Percentiles rank a stretch among this genome's conserved stretches.
These are phyloP conservation scores for Anastatus disparis DNA, from an alignment of 1,140 invertebrate genomes.

Conservation along the genomic window DNA sequence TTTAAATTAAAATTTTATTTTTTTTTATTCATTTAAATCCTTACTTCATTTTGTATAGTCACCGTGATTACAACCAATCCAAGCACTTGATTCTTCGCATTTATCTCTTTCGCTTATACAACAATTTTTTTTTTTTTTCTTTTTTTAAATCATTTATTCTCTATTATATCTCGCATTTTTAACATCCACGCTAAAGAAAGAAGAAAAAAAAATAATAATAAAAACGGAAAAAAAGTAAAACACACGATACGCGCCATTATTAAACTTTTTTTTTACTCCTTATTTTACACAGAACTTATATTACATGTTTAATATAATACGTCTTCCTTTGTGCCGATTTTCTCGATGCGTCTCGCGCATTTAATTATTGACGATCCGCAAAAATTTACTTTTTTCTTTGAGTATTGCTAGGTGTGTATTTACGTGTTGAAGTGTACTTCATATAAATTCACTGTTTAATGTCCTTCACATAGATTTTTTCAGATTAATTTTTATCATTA, in stretches of 20 bases:
- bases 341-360: slow-evolving; percentile 38
- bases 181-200: slow-evolving; percentile 3
- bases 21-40: slow-evolving; percentile 17
- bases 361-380: slow-evolving; percentile 16
- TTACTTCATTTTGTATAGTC: slow-evolving; percentile 41
- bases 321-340: slow-evolving; percentile 50
- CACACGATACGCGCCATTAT: slow-evolving; percentile 37
- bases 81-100: slow-evolving; percentile 34
- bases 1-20: not conserved
- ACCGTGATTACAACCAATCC: slow-evolving; percentile 41
- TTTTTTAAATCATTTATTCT: too few species aligned
- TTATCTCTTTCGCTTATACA: not conserved
- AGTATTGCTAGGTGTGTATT: slow-evolving; percentile 46
- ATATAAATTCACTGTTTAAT: not conserved
- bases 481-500: not conserved
- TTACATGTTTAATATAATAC: slow-evolving; percentile 47
- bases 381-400: slow-evolving; percentile 28
- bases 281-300: slow-evolving; percentile 51
- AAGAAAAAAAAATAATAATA: too few species aligned
- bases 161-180: too few species aligned
- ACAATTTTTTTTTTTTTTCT: too few species aligned
- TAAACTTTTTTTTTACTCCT: slow-evolving; percentile 16
- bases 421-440: slow-evolving; percentile 5
- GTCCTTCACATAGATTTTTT: not conserved
- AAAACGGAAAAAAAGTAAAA: slow-evolving; percentile 27